Conservation (phyloP, 37 sponge, comb jelly and placozoan genomes). For the Bolinopsis microptera region DNA sequence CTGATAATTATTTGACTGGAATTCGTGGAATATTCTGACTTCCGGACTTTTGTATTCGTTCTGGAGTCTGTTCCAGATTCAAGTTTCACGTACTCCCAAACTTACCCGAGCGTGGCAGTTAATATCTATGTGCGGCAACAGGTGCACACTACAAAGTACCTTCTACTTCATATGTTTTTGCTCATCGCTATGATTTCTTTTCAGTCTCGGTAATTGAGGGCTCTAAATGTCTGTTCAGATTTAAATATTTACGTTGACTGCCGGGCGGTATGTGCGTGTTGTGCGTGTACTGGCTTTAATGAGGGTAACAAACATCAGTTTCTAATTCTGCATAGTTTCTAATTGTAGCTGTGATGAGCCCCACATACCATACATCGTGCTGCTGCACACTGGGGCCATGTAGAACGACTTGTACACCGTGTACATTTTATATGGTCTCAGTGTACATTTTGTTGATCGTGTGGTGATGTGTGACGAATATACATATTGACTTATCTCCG, state of each 20-base stretch:
- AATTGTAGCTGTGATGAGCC: too few relatives aligned
- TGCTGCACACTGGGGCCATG: too few relatives aligned
- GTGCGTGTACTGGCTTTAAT: not conserved
- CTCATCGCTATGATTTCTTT: not conserved
- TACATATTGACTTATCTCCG: not conserved
- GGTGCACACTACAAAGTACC: not conserved
- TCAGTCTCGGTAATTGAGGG: not conserved
- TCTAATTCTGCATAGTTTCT: too few relatives aligned
- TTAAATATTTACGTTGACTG: not conserved
- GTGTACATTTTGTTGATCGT: not conserved
- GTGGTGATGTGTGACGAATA: not conserved
- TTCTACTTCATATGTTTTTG: not conserved
- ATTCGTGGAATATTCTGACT: too few relatives aligned
- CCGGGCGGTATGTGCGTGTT: not conserved
- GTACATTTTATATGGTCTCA: too few relatives aligned
- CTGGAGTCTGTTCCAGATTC: too few relatives aligned
- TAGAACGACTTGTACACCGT: too few relatives aligned
- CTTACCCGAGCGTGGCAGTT: not conserved
- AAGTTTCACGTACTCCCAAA: not conserved
- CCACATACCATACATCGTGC: too few relatives aligned
- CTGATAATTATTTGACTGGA: too few relatives aligned
- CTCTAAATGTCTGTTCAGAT: not conserved
- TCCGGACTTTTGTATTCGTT: too few relatives aligned
- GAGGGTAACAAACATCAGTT: too few relatives aligned
- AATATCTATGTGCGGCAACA: not conserved